A percentile compares a stretch with the other conserved stretches of the same genome.
phyloP scores from a whole-genome alignment of 2,888 invertebrate genomes.

The Leucozona laternaria region DNA sequence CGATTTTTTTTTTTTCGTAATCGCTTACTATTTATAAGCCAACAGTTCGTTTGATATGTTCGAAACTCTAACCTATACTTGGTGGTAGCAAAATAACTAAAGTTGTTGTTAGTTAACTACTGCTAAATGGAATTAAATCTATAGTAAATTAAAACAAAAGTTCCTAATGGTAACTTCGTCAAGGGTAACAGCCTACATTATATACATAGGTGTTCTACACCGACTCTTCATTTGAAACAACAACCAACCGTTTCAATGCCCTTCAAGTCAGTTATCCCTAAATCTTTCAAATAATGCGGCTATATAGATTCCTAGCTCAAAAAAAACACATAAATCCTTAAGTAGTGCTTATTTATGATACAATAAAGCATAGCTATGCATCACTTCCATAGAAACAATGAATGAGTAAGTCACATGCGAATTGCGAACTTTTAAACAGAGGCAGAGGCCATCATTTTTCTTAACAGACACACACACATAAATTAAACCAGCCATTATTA shows the following conservation, averaged over 20 bases:
- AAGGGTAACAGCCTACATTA: too few species aligned
- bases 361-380: slow-evolving; percentile 34
- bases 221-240: neutral
- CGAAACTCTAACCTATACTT: too few species aligned
- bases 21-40: too few species aligned
- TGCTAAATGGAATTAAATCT: too few species aligned
- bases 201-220: too few species aligned
- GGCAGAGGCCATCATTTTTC: slow-evolving; percentile 43
- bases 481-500: slow-evolving; percentile 39
- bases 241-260: neutral
- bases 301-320: slow-evolving; percentile 16
- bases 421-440: slow-evolving; percentile 17
- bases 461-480: slow-evolving; percentile 38
- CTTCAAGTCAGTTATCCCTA: slow-evolving; percentile 6
- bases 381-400: slow-evolving; percentile 44
- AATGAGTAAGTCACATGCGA: slow-evolving; percentile 53
- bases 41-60: too few species aligned
- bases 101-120: too few species aligned
- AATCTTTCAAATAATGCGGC: slow-evolving; percentile 1
- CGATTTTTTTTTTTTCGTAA: too few species aligned
- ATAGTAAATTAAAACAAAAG: too few species aligned
- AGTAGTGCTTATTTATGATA: slow-evolving; percentile 51
- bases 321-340: slow-evolving; percentile 49
- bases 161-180: too few species aligned
- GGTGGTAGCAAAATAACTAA: too few species aligned